Conservation (phyloP, 1,140 invertebrate species). For the Drosophila ananassae region DNA sequence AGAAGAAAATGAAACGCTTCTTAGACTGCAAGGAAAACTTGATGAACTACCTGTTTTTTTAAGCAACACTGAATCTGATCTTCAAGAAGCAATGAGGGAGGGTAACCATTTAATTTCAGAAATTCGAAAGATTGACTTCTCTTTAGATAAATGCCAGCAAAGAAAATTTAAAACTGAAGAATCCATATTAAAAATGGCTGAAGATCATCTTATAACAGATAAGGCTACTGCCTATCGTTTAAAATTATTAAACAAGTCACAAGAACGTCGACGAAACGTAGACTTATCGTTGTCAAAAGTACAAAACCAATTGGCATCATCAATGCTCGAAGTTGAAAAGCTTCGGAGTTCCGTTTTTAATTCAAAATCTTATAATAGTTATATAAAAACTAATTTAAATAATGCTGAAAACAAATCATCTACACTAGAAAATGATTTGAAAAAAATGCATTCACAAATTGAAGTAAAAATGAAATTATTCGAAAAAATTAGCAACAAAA, state of each 20-base stretch:
- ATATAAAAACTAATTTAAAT: constrained; percentile 31
- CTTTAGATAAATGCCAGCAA: constrained; percentile 85
- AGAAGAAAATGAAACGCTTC: constrained; percentile 68
- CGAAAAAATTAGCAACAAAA: constrained; percentile 63
- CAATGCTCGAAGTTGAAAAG: constrained; percentile 87
- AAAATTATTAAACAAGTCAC: constrained; percentile 84
- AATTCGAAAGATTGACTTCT: constrained; percentile 63
- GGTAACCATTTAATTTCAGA: constrained; percentile 59
- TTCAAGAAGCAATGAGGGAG: constrained; percentile 84
- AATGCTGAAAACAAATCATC: constrained; percentile 43
- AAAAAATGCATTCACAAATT: constrained; percentile 65
- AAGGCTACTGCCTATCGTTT: constrained; percentile 86
- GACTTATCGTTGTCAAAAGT: constrained; percentile 87
- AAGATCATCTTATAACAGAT: constrained; percentile 89
- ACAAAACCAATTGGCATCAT: constrained; percentile 87
- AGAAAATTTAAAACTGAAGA: constrained; percentile 87
- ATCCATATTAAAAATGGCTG: constrained; percentile 87
- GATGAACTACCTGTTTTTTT: constrained; percentile 85
- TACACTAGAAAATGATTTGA: constrained; percentile 47
- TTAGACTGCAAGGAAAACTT: constrained; percentile 85
- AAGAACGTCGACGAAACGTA: constrained; percentile 83
- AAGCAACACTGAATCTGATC: constrained; percentile 86
- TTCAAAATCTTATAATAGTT: constrained; percentile 51
- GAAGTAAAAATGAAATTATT: constrained; percentile 74
- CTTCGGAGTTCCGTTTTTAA: constrained; percentile 76